Percentiles rank a stretch among this genome's conserved stretches.
Evolutionary conservation across 2,797 vertebrate genomes (phyloP).

Genomic region (Cacajao melanocephalus): DNA sequence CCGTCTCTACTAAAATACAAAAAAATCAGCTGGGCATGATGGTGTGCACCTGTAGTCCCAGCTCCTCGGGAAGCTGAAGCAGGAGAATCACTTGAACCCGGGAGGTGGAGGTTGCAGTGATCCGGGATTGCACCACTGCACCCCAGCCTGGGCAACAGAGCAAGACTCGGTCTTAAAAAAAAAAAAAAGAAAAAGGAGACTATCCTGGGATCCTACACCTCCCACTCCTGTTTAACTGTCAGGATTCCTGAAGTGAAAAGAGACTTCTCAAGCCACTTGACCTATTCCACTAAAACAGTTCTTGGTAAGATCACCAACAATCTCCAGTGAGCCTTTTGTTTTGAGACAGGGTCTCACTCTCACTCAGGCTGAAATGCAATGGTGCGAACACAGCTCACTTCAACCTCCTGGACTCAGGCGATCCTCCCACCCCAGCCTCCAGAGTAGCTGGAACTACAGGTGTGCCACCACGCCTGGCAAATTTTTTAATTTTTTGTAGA

Average conservation of each 20-base stretch:
- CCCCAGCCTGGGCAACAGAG: too few species aligned
- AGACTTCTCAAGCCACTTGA: background rate
- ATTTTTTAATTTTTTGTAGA: background rate
- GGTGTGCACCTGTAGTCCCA: too few species aligned
- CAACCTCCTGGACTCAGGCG: background rate
- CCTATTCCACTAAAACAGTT: background rate
- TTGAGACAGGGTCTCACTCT: background rate
- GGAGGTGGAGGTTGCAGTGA: too few species aligned
- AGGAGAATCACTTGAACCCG: too few species aligned
- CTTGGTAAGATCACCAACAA: background rate
- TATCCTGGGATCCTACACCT: background rate
- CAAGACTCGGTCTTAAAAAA: too few species aligned
- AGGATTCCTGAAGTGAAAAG: background rate
- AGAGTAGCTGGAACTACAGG: background rate
- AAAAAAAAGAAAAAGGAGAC: background rate
- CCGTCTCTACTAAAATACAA: too few species aligned
- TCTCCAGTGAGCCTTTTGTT: background rate
- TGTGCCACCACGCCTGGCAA: background rate
- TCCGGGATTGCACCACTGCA: too few species aligned
- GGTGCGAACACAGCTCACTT: too few species aligned
- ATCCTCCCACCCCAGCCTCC: background rate
- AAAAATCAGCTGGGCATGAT: too few species aligned
- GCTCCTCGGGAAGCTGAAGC: too few species aligned
- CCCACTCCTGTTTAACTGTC: background rate
- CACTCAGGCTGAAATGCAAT: background rate